These are phyloP conservation scores for Ptycholaimellus sp. DNA, from an alignment of 2,888 invertebrate species.

Conservation along the genomic window DNA sequence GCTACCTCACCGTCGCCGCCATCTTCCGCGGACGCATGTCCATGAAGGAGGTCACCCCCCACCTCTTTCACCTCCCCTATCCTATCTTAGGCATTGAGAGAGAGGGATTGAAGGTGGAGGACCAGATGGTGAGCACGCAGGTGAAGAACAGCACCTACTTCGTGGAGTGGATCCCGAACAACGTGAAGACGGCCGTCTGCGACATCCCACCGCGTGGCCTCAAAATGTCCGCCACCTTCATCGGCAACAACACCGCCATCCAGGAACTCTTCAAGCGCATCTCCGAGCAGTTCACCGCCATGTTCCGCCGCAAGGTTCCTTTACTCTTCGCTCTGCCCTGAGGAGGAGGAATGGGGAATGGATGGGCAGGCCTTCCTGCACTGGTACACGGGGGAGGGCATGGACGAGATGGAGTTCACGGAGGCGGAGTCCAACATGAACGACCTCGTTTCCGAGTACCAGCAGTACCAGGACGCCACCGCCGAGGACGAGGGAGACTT, in stretches of 20 bases:
- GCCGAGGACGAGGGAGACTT: conserved; percentile 10
- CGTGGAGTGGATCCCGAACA: conserved; percentile 63
- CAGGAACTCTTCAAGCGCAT: conserved; percentile 69
- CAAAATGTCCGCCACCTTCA: conserved; percentile 73
- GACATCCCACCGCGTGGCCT: conserved; percentile 71
- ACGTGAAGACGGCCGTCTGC: conserved; percentile 66
- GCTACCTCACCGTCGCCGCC: conserved; percentile 36
- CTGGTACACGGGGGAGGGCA: conserved; percentile 88
- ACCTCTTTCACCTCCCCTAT: not conserved
- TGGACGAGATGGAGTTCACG: conserved; percentile 90
- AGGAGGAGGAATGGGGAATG: too few relatives aligned
- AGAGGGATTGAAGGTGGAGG: conserved; percentile 47
- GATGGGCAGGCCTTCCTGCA: conserved; percentile 89
- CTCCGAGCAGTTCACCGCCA: conserved; percentile 61
- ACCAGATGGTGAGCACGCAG: conserved; percentile 70
- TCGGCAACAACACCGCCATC: conserved; percentile 68
- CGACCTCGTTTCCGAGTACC: conserved; percentile 51
- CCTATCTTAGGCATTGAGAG: too few relatives aligned
- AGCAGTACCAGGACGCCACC: conserved; percentile 52
- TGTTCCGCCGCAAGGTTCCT: conserved; percentile 81
- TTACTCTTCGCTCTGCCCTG: too few relatives aligned
- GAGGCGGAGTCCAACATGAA: conserved; percentile 84
- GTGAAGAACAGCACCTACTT: conserved; percentile 63
- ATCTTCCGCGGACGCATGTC: conserved; percentile 26
- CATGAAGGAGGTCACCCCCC: conserved; percentile 1